Conservation (phyloP, 1,140 invertebrate genomes). For the Rhysida immarginata region DNA sequence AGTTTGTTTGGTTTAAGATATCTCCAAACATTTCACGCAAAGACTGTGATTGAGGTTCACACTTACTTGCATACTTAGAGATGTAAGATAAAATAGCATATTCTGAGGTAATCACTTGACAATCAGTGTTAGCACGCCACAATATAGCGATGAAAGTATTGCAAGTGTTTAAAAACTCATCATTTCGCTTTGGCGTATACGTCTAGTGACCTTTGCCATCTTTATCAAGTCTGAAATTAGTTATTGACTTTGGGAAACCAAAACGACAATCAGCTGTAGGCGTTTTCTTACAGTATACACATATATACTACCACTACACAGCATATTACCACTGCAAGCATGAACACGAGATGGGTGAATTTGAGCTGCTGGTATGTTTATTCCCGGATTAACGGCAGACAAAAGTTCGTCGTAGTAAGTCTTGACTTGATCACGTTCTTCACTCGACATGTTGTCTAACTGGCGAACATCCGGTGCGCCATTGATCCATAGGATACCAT, state of each 20-base stretch:
- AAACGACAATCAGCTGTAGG: too few relatives aligned
- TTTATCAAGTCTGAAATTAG: not conserved
- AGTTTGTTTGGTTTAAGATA: not conserved
- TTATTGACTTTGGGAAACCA: too few relatives aligned
- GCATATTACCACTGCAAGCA: too few relatives aligned
- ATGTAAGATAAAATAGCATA: too few relatives aligned
- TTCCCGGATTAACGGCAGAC: not conserved
- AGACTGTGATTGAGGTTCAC: not conserved
- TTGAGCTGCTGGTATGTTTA: not conserved
- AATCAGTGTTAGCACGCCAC: constrained; percentile 3
- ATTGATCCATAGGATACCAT: not conserved
- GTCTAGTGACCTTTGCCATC: not conserved
- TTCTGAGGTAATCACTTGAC: too few relatives aligned
- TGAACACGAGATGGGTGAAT: too few relatives aligned
- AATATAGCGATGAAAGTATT: too few relatives aligned
- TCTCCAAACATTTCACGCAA: not conserved
- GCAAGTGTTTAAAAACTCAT: not conserved
- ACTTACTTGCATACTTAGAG: not conserved
- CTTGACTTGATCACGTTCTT: not conserved
- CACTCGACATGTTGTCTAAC: not conserved
- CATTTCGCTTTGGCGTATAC: not conserved
- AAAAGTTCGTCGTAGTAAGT: not conserved
- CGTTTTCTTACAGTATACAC: too few relatives aligned
- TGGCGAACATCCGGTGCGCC: not conserved
- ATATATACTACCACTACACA: not conserved